Base-by-base conservation (phyloP, 2,888 invertebrate species). In the Trichacis sp. region DNA sequence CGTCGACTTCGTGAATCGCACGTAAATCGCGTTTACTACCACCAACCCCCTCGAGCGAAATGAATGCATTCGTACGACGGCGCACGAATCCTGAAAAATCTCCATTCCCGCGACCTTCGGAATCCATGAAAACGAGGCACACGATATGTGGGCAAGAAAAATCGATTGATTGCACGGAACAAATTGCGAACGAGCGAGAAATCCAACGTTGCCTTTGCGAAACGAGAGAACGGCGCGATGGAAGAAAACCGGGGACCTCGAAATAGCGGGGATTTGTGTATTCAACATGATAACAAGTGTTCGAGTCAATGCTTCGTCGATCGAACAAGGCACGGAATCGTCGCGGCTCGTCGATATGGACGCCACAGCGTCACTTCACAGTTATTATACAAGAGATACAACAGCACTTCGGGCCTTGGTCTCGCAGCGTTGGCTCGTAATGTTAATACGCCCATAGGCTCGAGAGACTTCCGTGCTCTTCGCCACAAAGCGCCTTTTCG, bases 331-430 rank as follows among this genome's bases (percentile, higher is more conserved):
- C 42, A 52, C 42, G 52, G 24, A 42, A 52, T 24, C 42, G 43
- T 43, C 52, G 20, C 2, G 12, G 73, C 77, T 48, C 30, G 48
- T 48, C 48, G 48, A 17, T 33, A 33, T 48, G 48, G 48, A 33
- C 48, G 48, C 33, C 48, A n/a, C 71, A 76, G 67, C 71, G 76
- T 72, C 74, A 70, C 76, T 82, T 81, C 82, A 82, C 82, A 82
- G 82, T 82, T 82, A 82, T 82, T 82, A 82, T 81, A 82, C 78
- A 74, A 77, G 78, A 80, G 58, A 61, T 63, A 61, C 78, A 79
- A 74, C 79, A 73, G 77, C 75, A 81, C 81, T 81, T 82, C 78
- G 80, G 81, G 81, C 81, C 80, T 78, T 77, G 74, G 74, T 75
- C 77, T 77, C 76, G 77, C n/a, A n/a, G 71, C 73, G 77, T 79